Evolutionary conservation across 2,888 invertebrate species (phyloP), one percentile per base, ranked within the genome.

Genomic region (Biston betularia): DNA sequence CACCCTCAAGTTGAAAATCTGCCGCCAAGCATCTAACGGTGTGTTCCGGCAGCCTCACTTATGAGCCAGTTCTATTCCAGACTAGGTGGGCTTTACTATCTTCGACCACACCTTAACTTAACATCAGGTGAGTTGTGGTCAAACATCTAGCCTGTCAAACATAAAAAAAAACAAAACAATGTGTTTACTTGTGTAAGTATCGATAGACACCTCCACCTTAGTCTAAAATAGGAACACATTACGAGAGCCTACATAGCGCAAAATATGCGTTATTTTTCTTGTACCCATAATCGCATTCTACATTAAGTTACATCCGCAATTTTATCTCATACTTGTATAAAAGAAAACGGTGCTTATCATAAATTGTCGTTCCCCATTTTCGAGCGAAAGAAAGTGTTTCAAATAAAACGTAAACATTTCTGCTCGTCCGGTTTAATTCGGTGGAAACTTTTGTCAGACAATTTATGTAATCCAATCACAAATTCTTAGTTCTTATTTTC

Each of bases 381-480:
- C 63, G 44, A 69, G 59, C 63, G 59, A 72, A 75, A 72, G 66
- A 75, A 75, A 76, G 72, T 68, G 65, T 64, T 65, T 69, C 61
- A 73, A 75, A 77, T 72, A 76, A 75, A 75, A 77, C 73, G 74
- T 75, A 71, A 75, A 76, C 74, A 77, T 72, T 79, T 70, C 68
- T 71, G 69, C 70, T 72, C 72, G 65, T 73, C 69, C 69, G 68
- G 71, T 74, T 75, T 70, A 74, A 78, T 75, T 77, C 73, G 65
- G 71, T 64, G 67, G 61, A 75, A 75, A 75, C 68, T 77, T 78
- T 69, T 70, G 57, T 56, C 55, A 65, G 71, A 72, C 73, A 75
- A 74, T 75, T 75, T 74, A 73, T 71, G 74, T 72, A 74, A 78
- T 73, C 74, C 75, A 75, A 74, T 76, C 71, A 71, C 63, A 69